Evolutionary conservation across 2,797 vertebrate genomes (phyloP).

Genomic region (Alauda arvensis): DNA sequence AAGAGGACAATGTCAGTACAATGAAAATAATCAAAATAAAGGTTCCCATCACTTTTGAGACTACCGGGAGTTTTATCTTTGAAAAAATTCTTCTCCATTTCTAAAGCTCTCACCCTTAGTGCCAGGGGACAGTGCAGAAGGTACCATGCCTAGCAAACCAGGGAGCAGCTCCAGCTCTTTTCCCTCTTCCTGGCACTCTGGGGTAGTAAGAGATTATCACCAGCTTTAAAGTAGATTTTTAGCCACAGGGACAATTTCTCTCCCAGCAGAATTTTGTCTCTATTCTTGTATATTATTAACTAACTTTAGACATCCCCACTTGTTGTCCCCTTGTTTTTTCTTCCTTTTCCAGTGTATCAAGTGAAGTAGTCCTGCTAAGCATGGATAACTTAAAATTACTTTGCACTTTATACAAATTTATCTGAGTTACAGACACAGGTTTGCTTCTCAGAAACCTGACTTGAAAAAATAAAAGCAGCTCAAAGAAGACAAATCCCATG

Average conservation of each 20-base stretch:
- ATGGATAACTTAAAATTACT: neutral
- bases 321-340: neutral
- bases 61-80: neutral
- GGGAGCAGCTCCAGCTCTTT: neutral
- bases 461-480: neutral
- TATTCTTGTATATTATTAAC: neutral
- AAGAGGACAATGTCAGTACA: constrained; percentile 32
- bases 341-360: neutral
- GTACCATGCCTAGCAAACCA: rapidly evolving
- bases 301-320: neutral
- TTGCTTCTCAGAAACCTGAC: neutral
- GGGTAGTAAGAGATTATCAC: neutral
- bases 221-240: neutral
- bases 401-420: neutral
- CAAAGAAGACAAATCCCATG: neutral
- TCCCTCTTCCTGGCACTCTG: neutral
- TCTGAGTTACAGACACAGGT: too few relatives aligned
- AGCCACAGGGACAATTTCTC: neutral
- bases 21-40: constrained; percentile 70
- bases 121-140: neutral
- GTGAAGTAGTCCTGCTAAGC: neutral
- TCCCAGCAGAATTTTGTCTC: neutral
- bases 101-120: neutral
- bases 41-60: constrained; percentile 40
- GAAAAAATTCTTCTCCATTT: neutral